Evolutionary conservation across 2,797 vertebrate genomes (phyloP), one percentile per base, ranked within the genome.

Genomic region (Chaenodraco wilsoni): DNA sequence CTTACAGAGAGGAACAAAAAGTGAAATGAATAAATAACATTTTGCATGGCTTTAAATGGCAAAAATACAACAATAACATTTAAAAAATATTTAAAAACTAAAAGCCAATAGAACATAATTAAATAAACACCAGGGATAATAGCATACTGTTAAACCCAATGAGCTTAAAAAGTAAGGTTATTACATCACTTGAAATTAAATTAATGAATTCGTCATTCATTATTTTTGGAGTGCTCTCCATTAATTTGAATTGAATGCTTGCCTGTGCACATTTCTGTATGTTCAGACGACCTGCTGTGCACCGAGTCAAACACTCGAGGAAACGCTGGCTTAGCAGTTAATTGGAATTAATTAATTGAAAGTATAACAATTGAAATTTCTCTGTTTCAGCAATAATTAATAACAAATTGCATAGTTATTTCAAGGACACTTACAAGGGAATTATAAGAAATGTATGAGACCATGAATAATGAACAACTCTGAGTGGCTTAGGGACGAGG

Each of bases 261-360:
- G 55, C 17, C 48, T 66, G 8, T 66, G 46, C 33, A 76, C 51
- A 69, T 72, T 57, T 74, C 55, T 77, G 46, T 37, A 50, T n/a
- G 19, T 62, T 67, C 63, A 65, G 46, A 37, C 44, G 23, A 63
- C 17, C 65, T 76, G 65, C 71, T 67, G 73, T 46, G 55, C 37
- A 5, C 37, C 11, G n/a, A 56, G 7, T 58, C 50, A 52, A 74
- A 60, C 15, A 75, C 77, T 65, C 10, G 3, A 48, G 17, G 59
- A 48, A 60, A 63, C 1, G 8, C 65, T 45, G 58, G 41, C 54
- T 56, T 56, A 40, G 40, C 50, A 60, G 58, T 65, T 62, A 66
- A 63, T 59, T 74, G 15, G 11, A 78, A 69, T 71, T 64, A 58
- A 63, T 64, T 52, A 54, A 46, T 9, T 44, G 15, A 54, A 61